Evolutionary conservation across 2,113 vertebrate genomes (phyloP), one percentile per base, ranked within the genome.

Genomic region (Cinclus mexicanus): DNA sequence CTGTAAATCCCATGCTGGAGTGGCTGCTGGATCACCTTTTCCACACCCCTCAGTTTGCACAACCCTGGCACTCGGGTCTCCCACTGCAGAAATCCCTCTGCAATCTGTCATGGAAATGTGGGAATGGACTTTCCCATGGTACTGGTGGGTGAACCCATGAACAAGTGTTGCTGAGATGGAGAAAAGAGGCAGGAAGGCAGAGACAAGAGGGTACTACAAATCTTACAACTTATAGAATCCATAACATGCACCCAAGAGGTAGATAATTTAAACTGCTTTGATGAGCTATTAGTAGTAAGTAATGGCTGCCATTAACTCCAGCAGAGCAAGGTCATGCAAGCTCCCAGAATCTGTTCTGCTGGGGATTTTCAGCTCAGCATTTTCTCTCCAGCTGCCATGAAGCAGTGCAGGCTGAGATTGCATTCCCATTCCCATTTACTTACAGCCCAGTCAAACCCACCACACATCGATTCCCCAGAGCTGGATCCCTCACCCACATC

Each of bases 241-340:
- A 8, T 35, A 81, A 49, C 13, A 26, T 11, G 49, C 53, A 52
- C 65, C 72, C 74, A 49, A 46, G 39, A 59, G 55, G 33, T 67
- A 31, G 53, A 78, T 91, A 64, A 81, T 78, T 83, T 87, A 33
- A 92, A 90, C 87, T 20, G 37, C 80, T 93, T 79, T 91, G 81
- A 96, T 94, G 75, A 93, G 71, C 85, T 85, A 47, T 83, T 69
- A 83, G 74, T 16, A 70, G 60, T 77, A 93, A 94, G 49, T 91
- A 95, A 94, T 49, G 89, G 89, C 64, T 90, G 61, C 75, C 93
- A 86, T 86, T 92, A 95, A 72, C 61, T 83, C 49, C 52, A 52
- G 74, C 95, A 60, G 0, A 83, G 78, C 87, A 85, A 95, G 75
- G 89, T 83, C 87, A 69, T 17, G 6, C 49, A 25, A 55, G 49